A percentile compares a stretch with the other conserved stretches of the same genome.
Evolutionary conservation across 1,140 invertebrate genomes (phyloP).

Genomic region (Rhagoletis pomonella): DNA sequence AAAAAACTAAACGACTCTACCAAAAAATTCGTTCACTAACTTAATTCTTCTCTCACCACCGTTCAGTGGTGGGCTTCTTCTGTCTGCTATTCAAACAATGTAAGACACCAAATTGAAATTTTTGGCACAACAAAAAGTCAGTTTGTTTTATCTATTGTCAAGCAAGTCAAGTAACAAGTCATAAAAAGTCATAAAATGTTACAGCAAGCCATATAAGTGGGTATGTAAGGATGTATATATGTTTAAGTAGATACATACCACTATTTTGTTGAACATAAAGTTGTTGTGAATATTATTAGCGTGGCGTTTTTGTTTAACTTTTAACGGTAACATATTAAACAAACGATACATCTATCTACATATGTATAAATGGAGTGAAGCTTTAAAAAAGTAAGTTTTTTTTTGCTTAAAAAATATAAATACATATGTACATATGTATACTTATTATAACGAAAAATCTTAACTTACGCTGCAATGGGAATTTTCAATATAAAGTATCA

Average conservation of each 20-base stretch:
- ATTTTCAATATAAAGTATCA: slow-evolving; percentile 1
- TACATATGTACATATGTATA: neutral
- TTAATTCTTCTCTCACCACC: neutral
- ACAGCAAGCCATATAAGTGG: slow-evolving; percentile 61
- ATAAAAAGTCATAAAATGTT: slow-evolving; percentile 55
- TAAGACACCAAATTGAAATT: slow-evolving; percentile 65
- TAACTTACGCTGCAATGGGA: neutral
- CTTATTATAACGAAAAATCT: neutral
- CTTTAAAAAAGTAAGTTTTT: neutral
- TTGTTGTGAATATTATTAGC: neutral
- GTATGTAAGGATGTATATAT: too few species aligned
- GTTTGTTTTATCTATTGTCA: slow-evolving; percentile 74
- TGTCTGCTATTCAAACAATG: neutral
- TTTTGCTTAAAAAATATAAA: neutral
- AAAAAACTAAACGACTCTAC: too few species aligned
- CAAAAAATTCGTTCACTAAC: too few species aligned
- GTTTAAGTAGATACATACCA: neutral
- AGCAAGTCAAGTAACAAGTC: slow-evolving; percentile 67
- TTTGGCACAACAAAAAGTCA: slow-evolving; percentile 73
- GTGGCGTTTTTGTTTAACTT: neutral
- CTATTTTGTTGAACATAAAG: neutral
- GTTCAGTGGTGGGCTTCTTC: slow-evolving; percentile 4
- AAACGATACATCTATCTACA: neutral
- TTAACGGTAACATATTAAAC: neutral
- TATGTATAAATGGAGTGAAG: neutral